A percentile compares a stretch with the other conserved stretches of the same genome.
Conservation (phyloP, 2,888 invertebrate species). For the Erpobdella octoculata region DNA sequence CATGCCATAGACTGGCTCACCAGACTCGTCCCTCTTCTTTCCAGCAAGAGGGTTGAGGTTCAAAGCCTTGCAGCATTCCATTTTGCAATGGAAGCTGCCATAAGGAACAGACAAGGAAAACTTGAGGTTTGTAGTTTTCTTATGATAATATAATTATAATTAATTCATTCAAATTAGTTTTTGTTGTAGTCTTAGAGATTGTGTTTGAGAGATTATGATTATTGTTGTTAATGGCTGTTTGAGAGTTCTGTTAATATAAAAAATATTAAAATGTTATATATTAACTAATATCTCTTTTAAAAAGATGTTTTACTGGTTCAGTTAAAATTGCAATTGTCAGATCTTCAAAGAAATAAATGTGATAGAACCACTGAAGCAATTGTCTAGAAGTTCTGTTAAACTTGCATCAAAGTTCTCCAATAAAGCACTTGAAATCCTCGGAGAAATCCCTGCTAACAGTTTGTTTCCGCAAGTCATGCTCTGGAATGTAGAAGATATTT, state of each 20-base stretch:
- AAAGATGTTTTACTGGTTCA: neutral
- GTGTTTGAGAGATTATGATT: too few relatives aligned
- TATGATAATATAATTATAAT: too few relatives aligned
- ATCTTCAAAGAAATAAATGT: constrained; percentile 90
- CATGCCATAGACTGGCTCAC: constrained; percentile 91
- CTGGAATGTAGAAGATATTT: constrained; percentile 92
- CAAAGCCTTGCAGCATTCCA: constrained; percentile 94
- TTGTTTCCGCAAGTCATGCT: constrained; percentile 93
- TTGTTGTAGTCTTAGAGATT: too few relatives aligned
- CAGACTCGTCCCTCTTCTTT: constrained; percentile 82
- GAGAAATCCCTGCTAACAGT: constrained; percentile 93
- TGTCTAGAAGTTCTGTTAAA: constrained; percentile 94
- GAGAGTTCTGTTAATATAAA: too few relatives aligned
- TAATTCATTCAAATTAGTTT: too few relatives aligned
- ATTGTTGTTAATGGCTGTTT: too few relatives aligned
- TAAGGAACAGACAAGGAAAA: constrained; percentile 65
- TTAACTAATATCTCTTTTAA: too few relatives aligned
- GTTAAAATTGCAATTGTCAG: constrained; percentile 37
- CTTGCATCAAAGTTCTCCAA: constrained; percentile 80
- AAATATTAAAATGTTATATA: too few relatives aligned
- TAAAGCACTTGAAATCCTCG: constrained; percentile 62
- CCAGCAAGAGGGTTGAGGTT: constrained; percentile 89
- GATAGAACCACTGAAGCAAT: constrained; percentile 84
- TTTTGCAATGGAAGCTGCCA: constrained; percentile 95
- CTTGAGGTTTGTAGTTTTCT: constrained; percentile 33